Base-by-base conservation (phyloP, 2,888 invertebrate genomes). In the Lydus trimaculatus region DNA sequence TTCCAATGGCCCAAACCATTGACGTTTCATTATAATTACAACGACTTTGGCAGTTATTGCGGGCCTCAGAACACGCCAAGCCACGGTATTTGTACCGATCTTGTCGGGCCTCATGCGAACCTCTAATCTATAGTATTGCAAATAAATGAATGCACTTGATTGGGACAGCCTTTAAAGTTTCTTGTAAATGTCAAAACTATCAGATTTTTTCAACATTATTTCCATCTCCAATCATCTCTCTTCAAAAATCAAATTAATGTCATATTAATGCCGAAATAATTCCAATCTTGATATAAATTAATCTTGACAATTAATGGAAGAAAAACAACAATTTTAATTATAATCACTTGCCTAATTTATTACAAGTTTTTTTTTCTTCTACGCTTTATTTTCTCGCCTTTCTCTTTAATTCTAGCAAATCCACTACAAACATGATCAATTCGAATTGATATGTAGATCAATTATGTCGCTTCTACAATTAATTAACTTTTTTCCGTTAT, bases 161-260 rank as follows among this genome's bases (percentile, higher is more conserved):
- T n/a, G n/a, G n/a, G n/a, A n/a, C n/a, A n/a, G n/a, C n/a, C n/a
- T n/a, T 33, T 33, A 7, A 33, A 9, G 33, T 33, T 33, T 7
- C 5, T 9, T 33, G 33, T 33, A 33, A 3, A 33, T 33, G 33
- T 33, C 8, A 33, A 7, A 33, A 33, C 28, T 28, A 2, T 28
- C 28, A 28, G 4, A 33, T 9, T 33, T 33, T 33, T 33, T 13
- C 33, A 33, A 36, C 36, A 36, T 4, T 13, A n/a, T 43, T 11
- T 17, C 20, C 17, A 11, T 8, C 20, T 23, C 48, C 23, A 25
- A 56, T 56, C 25, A 25, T 25, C 5, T 25, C 6, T 2, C 9
- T n/a, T n/a, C n/a, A n/a, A n/a, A n/a, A 56, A 25, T 56, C 56
- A 56, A 56, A 56, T 56, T 56, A 56, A n/a, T 56, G 56, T 25